Conservation (phyloP, 1,140 invertebrate genomes). For the Delia radicum region DNA sequence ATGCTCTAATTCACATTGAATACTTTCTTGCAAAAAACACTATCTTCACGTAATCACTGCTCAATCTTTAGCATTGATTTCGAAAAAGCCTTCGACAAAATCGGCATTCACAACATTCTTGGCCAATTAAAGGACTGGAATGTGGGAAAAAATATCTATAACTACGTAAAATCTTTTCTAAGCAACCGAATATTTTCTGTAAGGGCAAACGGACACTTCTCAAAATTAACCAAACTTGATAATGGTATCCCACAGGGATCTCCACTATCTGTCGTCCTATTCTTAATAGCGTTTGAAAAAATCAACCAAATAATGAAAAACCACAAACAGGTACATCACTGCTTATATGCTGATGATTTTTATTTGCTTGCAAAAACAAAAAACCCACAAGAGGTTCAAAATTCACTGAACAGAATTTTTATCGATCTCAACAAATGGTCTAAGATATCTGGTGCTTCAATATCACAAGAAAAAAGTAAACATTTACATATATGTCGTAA, state of each 20-base stretch:
- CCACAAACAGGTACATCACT: too few species aligned
- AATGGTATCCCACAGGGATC: neutral
- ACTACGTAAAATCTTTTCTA: neutral
- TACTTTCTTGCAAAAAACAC: too few species aligned
- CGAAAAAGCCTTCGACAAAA: slow-evolving; percentile 15
- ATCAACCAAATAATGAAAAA: too few species aligned
- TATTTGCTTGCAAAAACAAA: too few species aligned
- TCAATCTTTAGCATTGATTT: neutral
- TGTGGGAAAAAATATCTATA: neutral
- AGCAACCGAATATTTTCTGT: neutral
- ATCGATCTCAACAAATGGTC: too few species aligned
- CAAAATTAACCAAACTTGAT: neutral
- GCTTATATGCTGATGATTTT: too few species aligned
- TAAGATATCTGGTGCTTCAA: too few species aligned
- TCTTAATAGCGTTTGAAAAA: neutral
- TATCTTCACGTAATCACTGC: too few species aligned
- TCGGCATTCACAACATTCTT: neutral
- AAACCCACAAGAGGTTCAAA: too few species aligned
- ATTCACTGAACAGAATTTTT: too few species aligned
- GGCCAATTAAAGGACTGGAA: neutral
- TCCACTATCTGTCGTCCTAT: neutral
- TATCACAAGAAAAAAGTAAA: too few species aligned
- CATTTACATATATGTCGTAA: too few species aligned
- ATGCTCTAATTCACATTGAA: neutral
- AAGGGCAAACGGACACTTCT: neutral